These are phyloP conservation scores for Parapristionchus giblindavisi DNA, from an alignment of 2,888 invertebrate genomes.

Conservation along the genomic window DNA sequence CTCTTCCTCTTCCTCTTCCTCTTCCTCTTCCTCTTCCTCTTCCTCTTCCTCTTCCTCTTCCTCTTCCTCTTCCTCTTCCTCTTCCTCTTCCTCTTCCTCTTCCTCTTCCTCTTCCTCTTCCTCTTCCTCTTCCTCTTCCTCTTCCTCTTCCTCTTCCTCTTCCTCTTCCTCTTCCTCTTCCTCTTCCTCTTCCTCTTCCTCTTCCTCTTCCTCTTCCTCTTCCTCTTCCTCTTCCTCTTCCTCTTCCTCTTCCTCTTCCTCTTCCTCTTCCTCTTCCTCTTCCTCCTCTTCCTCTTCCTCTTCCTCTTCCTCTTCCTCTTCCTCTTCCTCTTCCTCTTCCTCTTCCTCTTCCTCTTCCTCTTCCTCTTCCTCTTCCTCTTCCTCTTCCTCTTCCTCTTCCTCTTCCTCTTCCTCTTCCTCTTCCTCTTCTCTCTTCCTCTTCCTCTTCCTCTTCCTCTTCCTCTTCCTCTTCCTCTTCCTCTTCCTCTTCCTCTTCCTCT, in stretches of 20 bases:
- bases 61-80: neutral
- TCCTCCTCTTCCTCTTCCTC: too few relatives aligned
- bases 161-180: too few relatives aligned
- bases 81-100: neutral
- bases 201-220: too few relatives aligned
- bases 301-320: too few relatives aligned
- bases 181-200: too few relatives aligned
- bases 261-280: too few relatives aligned
- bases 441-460: neutral
- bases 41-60: neutral
- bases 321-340: too few relatives aligned
- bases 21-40: neutral
- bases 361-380: neutral
- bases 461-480: neutral
- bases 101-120: neutral
- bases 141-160: too few relatives aligned
- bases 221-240: too few relatives aligned
- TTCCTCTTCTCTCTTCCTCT: neutral
- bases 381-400: neutral
- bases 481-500: neutral
- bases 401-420: neutral
- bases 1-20: neutral
- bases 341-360: too few relatives aligned
- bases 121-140: neutral
- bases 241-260: too few relatives aligned